Conservation (phyloP, 2,888 invertebrate genomes). For the Dastarcus helophoroides region DNA sequence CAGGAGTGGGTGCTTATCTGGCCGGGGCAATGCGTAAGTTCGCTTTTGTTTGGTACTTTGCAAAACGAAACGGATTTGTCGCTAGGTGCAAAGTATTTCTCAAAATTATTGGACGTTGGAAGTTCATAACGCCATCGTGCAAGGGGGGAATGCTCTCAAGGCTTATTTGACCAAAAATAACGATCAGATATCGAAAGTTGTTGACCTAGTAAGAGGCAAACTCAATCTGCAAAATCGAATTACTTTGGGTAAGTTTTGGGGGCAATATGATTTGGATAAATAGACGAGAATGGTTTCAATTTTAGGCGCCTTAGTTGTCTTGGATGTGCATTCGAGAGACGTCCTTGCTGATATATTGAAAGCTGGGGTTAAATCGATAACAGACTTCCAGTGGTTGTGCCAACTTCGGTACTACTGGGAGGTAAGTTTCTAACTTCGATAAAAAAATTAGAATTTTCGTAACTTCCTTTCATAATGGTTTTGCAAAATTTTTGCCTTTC, state of each 20-base stretch:
- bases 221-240: conserved; percentile 77
- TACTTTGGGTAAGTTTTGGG: conserved; percentile 67
- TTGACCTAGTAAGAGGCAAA: conserved; percentile 77
- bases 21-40: conserved; percentile 79
- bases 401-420: conserved; percentile 83
- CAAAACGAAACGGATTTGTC: conserved; percentile 2
- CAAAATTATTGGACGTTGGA: conserved; percentile 86
- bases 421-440: conserved; percentile 35
- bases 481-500: too few relatives aligned
- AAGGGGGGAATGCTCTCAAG: conserved; percentile 43
- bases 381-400: conserved; percentile 85
- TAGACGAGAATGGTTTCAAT: too few relatives aligned
- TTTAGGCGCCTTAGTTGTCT: conserved; percentile 82
- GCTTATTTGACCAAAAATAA: conserved; percentile 62
- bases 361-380: conserved; percentile 51
- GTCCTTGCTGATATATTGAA: conserved; percentile 60
- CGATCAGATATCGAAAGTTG: conserved; percentile 67
- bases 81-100: conserved; percentile 47
- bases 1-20: conserved; percentile 78
- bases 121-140: conserved; percentile 66
- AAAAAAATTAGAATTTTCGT: too few relatives aligned
- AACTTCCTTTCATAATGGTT: too few relatives aligned
- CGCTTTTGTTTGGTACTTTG: too few relatives aligned
- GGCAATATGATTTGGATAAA: too few relatives aligned
- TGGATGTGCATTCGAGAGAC: conserved; percentile 90